phyloP scores from a whole-genome alignment of 1,140 invertebrate species.

The Gonatopus flavifemur region DNA sequence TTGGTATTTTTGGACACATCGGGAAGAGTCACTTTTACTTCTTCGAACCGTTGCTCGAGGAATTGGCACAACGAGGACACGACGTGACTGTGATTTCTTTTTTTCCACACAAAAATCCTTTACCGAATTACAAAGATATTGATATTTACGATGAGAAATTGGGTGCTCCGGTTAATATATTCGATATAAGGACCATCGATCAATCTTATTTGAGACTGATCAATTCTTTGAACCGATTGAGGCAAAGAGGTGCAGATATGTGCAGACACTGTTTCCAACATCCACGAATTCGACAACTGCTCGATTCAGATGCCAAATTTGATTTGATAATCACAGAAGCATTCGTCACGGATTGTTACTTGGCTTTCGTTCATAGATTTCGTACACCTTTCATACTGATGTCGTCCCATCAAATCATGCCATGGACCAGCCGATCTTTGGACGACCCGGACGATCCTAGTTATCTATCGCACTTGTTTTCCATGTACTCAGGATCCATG shows the following conservation, averaged over 20 bases:
- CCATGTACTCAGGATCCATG: constrained; percentile 57
- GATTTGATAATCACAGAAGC: constrained; percentile 67
- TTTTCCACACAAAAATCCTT: constrained; percentile 56
- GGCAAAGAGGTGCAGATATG: not conserved
- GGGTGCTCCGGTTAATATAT: constrained; percentile 40
- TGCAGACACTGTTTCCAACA: constrained; percentile 62
- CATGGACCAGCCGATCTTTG: constrained; percentile 64
- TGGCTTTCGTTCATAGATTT: constrained; percentile 58
- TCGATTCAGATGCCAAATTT: constrained; percentile 59
- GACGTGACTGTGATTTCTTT: constrained; percentile 69
- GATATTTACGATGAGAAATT: constrained; percentile 38
- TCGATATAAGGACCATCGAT: constrained; percentile 35
- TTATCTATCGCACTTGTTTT: constrained; percentile 61
- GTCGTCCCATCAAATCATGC: constrained; percentile 62
- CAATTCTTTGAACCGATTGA: constrained; percentile 13
- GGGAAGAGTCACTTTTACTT: constrained; percentile 72
- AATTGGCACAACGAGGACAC: constrained; percentile 66
- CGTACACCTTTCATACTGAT: constrained; percentile 62
- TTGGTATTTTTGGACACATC: constrained; percentile 66
- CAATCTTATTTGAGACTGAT: not conserved
- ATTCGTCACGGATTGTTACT: constrained; percentile 68
- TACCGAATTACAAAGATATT: constrained; percentile 62
- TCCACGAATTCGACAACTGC: constrained; percentile 54
- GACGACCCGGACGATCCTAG: constrained; percentile 64
- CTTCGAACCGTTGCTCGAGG: constrained; percentile 65